phyloP scores from a whole-genome alignment of 1,140 invertebrate species.

The Hetaerina americana region DNA sequence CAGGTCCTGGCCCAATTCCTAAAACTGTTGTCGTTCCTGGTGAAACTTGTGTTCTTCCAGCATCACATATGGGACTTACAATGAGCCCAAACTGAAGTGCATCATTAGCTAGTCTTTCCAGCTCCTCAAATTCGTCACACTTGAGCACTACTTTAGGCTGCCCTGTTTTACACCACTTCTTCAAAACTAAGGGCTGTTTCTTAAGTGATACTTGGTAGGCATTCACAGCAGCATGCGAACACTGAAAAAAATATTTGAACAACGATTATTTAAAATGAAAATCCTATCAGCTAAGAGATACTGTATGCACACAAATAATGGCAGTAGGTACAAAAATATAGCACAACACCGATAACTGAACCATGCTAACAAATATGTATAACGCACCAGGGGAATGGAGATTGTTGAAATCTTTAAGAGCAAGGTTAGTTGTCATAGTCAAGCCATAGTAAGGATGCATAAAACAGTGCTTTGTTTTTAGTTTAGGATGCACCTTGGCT shows the following conservation, averaged over 20 bases:
- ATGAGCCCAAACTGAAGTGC: conserved; percentile 55
- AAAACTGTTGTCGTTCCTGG: conserved; percentile 76
- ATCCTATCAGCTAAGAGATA: no score
- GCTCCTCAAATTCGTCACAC: conserved; percentile 40
- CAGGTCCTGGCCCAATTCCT: conserved; percentile 75
- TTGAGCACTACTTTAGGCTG: conserved; percentile 74
- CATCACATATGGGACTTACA: conserved; percentile 66
- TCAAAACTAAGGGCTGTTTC: conserved; percentile 46
- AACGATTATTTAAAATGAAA: no score
- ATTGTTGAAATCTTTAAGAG: no score
- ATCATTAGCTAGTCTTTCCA: conserved; percentile 46
- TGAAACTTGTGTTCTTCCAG: conserved; percentile 79
- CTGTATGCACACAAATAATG: no score
- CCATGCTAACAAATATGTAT: no score
- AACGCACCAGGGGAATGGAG: no score
- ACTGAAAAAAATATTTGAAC: background rate
- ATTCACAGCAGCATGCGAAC: conserved; percentile 68
- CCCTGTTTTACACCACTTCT: conserved; percentile 61
- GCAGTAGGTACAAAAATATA: no score
- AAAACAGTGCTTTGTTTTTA: no score
- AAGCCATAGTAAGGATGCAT: no score
- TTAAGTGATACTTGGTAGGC: conserved; percentile 56
- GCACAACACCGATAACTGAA: no score
- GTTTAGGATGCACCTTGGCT: no score
- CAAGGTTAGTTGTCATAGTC: no score